Evolutionary conservation across 2,113 vertebrate genomes (phyloP), one percentile per base, ranked within the genome.

Genomic region (Lepus europaeus): DNA sequence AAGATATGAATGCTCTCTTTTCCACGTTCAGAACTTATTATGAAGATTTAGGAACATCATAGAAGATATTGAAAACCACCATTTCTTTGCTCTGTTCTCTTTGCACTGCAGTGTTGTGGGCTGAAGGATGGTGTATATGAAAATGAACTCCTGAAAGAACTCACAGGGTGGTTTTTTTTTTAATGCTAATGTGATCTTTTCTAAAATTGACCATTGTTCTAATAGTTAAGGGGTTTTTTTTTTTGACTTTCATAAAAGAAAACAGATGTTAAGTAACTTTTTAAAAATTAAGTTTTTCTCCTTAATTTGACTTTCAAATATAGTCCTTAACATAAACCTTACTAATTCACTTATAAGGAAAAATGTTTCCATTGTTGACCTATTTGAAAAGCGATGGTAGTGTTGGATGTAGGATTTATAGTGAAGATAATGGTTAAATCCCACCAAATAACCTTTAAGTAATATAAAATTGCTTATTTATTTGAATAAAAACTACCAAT

Each of bases 291-390:
- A n/a, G 36, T 77, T 96, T 95, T 82, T 12, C 25, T 88, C n/a
- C 45, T 63, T 70, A 72, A 69, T 96, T 97, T 96, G 63, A 87
- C 64, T 95, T 96, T 87, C 63, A 91, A 22, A 87, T 91, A 12
- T 84, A 68, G 36, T 70, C 49, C 66, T 95, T 94, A 93, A 68
- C 31, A 59, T 84, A 88, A 14, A 70, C 22, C 25, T 0, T 89
- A 36, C 66, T 88, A 69, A 81, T 86, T 94, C 22, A 70, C 7
- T 59, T 84, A 77, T 3, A 93, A 36, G 45, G 61, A 90, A 96
- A 92, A 88, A 45, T 29, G 7, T 88, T 66, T 91, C 66, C 33
- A n/a, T 89, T 87, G 23, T 56, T 91, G 78, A 79, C 53, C 72
- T 87, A 22, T 77, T 95, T 89, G 63, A 86, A 81, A 90, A 97